A percentile compares a stretch with the other conserved stretches of the same genome.
phyloP scores from a whole-genome alignment of 2,113 vertebrate genomes.

The Sus scrofa region T2T-Sscrofa CM000818.6:15634501-15635000 shows the following conservation, averaged over 20 bases:
- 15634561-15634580: too few relatives aligned
- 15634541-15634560: too few relatives aligned
- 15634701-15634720: background rate
- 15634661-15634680: background rate
- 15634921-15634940: background rate
- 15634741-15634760: background rate
- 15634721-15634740: background rate
- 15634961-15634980: background rate
- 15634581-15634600: too few relatives aligned
- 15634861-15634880: background rate
- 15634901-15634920: background rate
- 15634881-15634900: background rate
- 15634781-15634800: background rate
- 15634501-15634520: too few relatives aligned
- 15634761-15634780: background rate
- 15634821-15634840: background rate
- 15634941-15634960: background rate
- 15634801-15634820: background rate
- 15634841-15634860: background rate
- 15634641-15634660: too few relatives aligned
- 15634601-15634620: too few relatives aligned
- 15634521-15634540: too few relatives aligned
- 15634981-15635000: background rate
- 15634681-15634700: background rate
- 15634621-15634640: too few relatives aligned